Evolutionary conservation across 2,888 invertebrate genomes (phyloP).

Genomic region (Spodoptera exigua): DNA sequence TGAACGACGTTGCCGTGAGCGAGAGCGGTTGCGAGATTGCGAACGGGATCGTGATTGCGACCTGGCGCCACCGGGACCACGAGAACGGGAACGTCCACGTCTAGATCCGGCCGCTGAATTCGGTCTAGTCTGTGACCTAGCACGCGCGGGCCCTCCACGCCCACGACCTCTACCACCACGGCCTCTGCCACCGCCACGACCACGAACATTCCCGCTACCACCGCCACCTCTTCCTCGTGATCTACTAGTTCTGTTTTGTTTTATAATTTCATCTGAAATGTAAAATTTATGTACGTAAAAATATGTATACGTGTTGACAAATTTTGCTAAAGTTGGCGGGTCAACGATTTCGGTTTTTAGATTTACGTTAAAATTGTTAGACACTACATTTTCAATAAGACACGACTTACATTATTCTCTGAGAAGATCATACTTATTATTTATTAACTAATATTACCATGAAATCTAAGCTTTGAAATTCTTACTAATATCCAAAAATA

Average conservation of each 20-base stretch:
- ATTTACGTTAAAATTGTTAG: neutral
- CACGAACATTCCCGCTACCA: constrained; percentile 65
- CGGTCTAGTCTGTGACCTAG: constrained; percentile 48
- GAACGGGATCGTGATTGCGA: constrained; percentile 69
- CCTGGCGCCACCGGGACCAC: constrained; percentile 64
- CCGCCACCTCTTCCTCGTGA: constrained; percentile 77
- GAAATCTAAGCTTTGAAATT: constrained; percentile 18
- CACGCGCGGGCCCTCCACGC: constrained; percentile 56
- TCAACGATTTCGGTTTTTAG: neutral
- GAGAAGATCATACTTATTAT: neutral
- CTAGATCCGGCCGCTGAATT: constrained; percentile 53
- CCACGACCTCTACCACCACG: constrained; percentile 58
- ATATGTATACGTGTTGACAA: constrained; percentile 33
- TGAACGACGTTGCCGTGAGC: constrained; percentile 68
- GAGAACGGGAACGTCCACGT: constrained; percentile 67
- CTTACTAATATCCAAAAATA: constrained; percentile 56
- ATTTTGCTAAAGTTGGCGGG: constrained; percentile 36
- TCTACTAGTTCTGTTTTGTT: constrained; percentile 77
- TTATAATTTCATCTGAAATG: constrained; percentile 80
- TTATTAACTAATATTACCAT: constrained; percentile 5
- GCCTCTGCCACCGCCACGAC: constrained; percentile 56
- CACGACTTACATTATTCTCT: neutral
- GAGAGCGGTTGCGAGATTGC: constrained; percentile 68
- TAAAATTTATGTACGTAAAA: neutral
- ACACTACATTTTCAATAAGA: neutral